These are phyloP conservation scores for Probaryconus sp. DNA, from an alignment of 1,140 invertebrate genomes.

Conservation along the genomic window DNA sequence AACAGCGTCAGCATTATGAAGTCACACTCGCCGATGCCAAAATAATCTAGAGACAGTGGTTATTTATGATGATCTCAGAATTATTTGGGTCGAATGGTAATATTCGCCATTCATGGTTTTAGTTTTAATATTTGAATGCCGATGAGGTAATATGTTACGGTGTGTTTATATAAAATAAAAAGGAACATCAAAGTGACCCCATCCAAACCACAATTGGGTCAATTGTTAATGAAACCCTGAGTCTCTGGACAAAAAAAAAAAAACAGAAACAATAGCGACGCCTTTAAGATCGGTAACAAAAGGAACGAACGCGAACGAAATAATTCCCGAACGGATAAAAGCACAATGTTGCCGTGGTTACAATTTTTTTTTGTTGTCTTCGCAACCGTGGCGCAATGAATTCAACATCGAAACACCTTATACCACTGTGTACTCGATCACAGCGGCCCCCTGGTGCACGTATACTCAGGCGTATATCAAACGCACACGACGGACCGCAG, in stretches of 20 bases:
- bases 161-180: too few relatives aligned
- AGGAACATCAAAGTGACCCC: too few relatives aligned
- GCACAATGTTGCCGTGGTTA: constrained; percentile 47
- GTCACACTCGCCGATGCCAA: not conserved
- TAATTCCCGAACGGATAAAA: constrained; percentile 46
- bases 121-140: too few relatives aligned
- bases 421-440: constrained; percentile 53
- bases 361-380: constrained; percentile 44
- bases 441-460: constrained; percentile 56
- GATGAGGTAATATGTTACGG: too few relatives aligned
- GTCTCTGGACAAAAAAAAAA: too few relatives aligned
- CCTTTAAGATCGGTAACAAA: constrained; percentile 20
- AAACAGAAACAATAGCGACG: too few relatives aligned
- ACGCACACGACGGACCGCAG: constrained; percentile 47
- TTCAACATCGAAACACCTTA: constrained; percentile 55
- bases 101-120: not conserved
- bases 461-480: constrained; percentile 57
- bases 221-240: too few relatives aligned
- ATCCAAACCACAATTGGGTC: too few relatives aligned
- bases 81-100: not conserved
- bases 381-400: constrained; percentile 58
- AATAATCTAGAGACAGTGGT: constrained; percentile 3
- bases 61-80: constrained; percentile 18
- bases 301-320: constrained; percentile 28
- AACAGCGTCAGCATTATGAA: constrained; percentile 30